Base-by-base conservation (phyloP, 2,797 vertebrate genomes). In the Lophotriccus pileatus region DNA sequence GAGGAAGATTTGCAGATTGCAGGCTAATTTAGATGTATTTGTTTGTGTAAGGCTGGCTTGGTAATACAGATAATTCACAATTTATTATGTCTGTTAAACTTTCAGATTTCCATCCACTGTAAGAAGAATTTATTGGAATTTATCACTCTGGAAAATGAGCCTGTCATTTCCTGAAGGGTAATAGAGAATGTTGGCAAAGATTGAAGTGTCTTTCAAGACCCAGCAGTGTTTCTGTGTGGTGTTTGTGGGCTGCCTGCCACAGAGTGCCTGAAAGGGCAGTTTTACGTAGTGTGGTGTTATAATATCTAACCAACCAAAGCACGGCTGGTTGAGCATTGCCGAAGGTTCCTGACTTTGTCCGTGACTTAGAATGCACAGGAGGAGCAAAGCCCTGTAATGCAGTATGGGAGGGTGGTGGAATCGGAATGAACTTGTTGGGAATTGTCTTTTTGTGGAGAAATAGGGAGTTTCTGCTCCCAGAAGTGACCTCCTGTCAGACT, bases 71-170 rank as follows among this genome's bases (percentile, higher is more conserved):
- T 91, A 95, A 92, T 56, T 69, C 55, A 67, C 58, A 21, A 49
- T 95, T 93, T 93, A 91, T 86, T 83, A 72, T 34, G 50, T 73
- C 84, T 92, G 58, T 75, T 85, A 83, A 87, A 83, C 82, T 96
- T 95, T 39, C 30, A 87, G 92, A 84, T 89, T 94, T 89, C 75
- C 34, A 27, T 87, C 32, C 59, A 87, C 64, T 87, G 86, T 86
- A 79, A 79, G 73, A 78, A 85, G 78, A 94, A 92, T 91, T 74
- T 72, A 37, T 47, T 62, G 92, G 89, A 70, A 75, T 93, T 92
- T 72, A 77, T 81, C 11, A 3, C 44, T 92, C 37, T 94, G 84
- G 66, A 87, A 91, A 93, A 92, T 41, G 18, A 95, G 56, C 44
- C 44, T 49, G 44, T 80, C 44, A 21, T 72, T 94, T 93, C 76